Conservation (phyloP, 2,888 invertebrate genomes). For the Dorcus parallelipipedus region DNA sequence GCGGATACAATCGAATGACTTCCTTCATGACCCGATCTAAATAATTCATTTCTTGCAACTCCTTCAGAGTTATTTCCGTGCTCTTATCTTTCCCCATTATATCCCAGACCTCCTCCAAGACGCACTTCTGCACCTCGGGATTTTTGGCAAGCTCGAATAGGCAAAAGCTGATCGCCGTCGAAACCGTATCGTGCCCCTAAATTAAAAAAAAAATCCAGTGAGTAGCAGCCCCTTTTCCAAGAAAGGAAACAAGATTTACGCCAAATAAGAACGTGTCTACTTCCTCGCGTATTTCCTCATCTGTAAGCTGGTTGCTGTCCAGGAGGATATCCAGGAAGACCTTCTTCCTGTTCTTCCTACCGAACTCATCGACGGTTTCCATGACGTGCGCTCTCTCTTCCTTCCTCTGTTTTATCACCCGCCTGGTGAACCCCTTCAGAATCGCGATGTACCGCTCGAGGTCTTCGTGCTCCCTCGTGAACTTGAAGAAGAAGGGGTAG, state of each 20-base stretch:
- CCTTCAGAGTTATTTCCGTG: conserved; percentile 32
- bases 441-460: conserved; percentile 18
- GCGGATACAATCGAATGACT: conserved; percentile 54
- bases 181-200: conserved; percentile 56
- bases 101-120: conserved; percentile 36
- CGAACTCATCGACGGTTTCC: conserved; percentile 8
- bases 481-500: conserved; percentile 23
- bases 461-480: conserved; percentile 19
- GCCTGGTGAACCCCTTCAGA: conserved; percentile 21
- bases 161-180: conserved; percentile 54
- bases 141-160: conserved; percentile 53
- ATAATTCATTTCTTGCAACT: conserved; percentile 50
- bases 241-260: conserved; percentile 32
- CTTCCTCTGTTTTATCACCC: conserved; percentile 22
- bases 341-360: conserved; percentile 10
- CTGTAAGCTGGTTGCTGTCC: conserved; percentile 47
- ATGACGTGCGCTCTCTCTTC: conserved; percentile 11
- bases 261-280: conserved; percentile 60
- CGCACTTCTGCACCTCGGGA: conserved; percentile 47
- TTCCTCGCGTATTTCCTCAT: conserved; percentile 54
- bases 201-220: neutral
- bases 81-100: conserved; percentile 33
- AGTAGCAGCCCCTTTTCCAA: too few relatives aligned
- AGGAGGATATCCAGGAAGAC: conserved; percentile 37
- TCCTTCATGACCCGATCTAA: conserved; percentile 59